Evolutionary conservation across 2,797 vertebrate genomes (phyloP).

Genomic region (Antrozous pallidus): DNA sequence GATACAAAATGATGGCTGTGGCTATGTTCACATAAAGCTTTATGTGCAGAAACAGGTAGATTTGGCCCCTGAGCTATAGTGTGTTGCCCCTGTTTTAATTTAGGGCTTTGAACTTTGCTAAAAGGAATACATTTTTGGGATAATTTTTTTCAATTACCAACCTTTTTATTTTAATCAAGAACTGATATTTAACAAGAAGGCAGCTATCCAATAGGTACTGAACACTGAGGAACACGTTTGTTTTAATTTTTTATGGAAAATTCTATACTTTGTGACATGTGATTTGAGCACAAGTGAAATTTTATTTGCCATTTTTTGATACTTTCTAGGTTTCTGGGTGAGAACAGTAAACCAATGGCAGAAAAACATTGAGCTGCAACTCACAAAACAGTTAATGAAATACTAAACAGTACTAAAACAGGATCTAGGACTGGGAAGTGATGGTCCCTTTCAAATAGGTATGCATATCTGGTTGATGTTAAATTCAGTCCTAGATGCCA

Average conservation of each 20-base stretch:
- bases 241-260: background rate
- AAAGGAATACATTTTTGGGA: background rate
- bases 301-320: background rate
- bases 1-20: background rate
- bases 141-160: background rate
- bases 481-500: background rate
- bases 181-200: background rate
- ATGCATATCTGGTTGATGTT: background rate
- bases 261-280: background rate
- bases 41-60: background rate
- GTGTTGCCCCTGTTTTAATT: background rate
- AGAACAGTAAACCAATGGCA: background rate
- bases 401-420: background rate
- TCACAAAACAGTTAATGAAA: background rate
- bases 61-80: background rate
- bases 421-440: background rate
- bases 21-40: background rate
- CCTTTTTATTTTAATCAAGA: background rate
- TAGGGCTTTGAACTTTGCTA: background rate
- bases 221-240: background rate
- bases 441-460: background rate
- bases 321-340: background rate
- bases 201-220: background rate
- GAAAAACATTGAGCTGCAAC: background rate
- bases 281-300: background rate